Conservation (phyloP, 2,113 vertebrate genomes). For the Grallaria varia region DNA sequence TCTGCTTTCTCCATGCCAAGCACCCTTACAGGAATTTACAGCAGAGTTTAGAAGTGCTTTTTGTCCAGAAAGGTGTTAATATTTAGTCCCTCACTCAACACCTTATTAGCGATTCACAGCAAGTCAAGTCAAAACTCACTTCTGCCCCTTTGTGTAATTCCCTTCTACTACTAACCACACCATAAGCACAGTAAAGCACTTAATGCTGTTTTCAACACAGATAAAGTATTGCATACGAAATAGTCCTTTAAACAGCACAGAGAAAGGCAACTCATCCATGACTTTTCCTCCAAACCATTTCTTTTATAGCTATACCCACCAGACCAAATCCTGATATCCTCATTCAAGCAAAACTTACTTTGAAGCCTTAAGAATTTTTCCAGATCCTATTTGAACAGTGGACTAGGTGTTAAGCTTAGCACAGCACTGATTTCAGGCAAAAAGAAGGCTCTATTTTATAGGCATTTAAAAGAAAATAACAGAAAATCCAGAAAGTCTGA, state of each 20-base stretch:
- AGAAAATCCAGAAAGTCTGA: not conserved
- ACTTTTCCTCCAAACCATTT: not conserved
- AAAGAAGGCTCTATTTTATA: not conserved
- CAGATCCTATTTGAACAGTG: not conserved
- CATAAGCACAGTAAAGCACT: not conserved
- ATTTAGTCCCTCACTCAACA: constrained; percentile 1
- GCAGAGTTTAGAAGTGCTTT: not conserved
- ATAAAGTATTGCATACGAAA: not conserved
- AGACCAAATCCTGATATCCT: not conserved
- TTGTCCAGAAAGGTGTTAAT: constrained; percentile 1
- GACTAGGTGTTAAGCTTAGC: not conserved
- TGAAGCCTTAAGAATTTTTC: not conserved
- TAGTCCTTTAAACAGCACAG: not conserved
- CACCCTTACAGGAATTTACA: not conserved
- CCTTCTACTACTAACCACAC: not conserved
- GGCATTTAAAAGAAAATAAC: not conserved
- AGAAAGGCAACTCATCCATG: not conserved
- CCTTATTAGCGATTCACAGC: constrained; percentile 5
- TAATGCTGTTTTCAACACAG: not conserved
- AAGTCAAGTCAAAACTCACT: not conserved
- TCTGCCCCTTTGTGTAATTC: not conserved
- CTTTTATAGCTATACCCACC: not conserved
- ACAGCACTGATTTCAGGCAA: not conserved
- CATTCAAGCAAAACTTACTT: not conserved
- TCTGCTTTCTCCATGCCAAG: not conserved